phyloP scores from a whole-genome alignment of 2,888 invertebrate species.

The Cinara cedri region DNA sequence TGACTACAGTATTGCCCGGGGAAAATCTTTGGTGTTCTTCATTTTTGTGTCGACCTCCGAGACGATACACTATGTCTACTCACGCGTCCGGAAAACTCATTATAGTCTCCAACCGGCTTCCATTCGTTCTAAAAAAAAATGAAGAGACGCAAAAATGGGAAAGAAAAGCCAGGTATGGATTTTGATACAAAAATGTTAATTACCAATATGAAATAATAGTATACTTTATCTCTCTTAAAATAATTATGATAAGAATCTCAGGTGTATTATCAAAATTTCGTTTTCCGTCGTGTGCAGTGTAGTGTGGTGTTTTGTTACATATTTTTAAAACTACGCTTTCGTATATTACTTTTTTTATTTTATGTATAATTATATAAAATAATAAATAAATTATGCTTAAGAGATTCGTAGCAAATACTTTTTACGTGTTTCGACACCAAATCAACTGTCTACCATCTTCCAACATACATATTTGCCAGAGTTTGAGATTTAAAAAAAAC shows the following conservation, averaged over 20 bases:
- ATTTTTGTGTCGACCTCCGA: neutral
- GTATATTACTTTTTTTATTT: neutral
- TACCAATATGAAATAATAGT: neutral
- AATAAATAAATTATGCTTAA: neutral
- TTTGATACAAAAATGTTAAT: neutral
- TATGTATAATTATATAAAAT: no score
- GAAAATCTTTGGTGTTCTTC: neutral
- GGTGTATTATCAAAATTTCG: slow-evolving; percentile 25
- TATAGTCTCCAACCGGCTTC: slow-evolving; percentile 88
- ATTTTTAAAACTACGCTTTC: neutral
- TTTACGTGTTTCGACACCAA: neutral
- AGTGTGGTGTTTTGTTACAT: neutral
- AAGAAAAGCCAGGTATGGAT: slow-evolving; percentile 80
- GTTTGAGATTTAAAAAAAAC: slow-evolving; percentile 40
- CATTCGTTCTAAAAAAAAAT: slow-evolving; percentile 82
- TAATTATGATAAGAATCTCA: slow-evolving; percentile 24
- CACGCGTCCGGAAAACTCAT: slow-evolving; percentile 74
- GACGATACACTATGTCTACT: slow-evolving; percentile 21
- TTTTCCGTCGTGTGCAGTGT: neutral
- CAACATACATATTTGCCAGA: slow-evolving; percentile 42
- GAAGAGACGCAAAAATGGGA: slow-evolving; percentile 74
- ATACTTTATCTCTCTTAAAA: slow-evolving; percentile 19
- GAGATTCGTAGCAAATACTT: neutral
- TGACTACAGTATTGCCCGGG: neutral
- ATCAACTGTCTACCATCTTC: neutral